These are phyloP conservation scores for Andrena fulva DNA, from an alignment of 2,888 invertebrate species.

Conservation along the genomic window DNA sequence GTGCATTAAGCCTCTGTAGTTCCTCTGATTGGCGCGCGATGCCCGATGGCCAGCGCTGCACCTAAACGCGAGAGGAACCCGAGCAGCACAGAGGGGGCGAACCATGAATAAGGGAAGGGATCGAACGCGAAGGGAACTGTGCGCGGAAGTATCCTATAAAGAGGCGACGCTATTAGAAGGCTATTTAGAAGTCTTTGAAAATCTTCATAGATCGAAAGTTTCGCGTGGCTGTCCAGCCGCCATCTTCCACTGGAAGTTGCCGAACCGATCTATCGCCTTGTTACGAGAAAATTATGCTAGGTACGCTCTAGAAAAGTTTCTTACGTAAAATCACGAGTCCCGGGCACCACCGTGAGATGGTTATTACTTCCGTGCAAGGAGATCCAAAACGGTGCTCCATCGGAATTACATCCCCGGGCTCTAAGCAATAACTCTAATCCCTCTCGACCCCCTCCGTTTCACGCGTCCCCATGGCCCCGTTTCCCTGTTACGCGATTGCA, in stretches of 20 bases:
- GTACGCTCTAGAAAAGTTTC: background rate
- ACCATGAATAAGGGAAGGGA: too few relatives aligned
- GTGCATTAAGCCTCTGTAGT: constrained; percentile 44
- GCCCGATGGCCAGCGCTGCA: constrained; percentile 1
- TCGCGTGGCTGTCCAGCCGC: background rate
- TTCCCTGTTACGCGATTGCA: constrained; percentile 58
- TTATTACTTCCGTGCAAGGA: constrained; percentile 37
- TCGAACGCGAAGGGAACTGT: background rate
- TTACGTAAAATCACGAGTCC: constrained; percentile 17
- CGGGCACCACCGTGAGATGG: background rate
- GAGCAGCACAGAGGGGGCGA: background rate
- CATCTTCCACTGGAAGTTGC: background rate
- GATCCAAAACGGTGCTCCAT: constrained; percentile 16
- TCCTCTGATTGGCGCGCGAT: constrained; percentile 54
- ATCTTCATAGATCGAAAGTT: too few relatives aligned
- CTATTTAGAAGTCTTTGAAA: background rate
- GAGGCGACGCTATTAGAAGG: too few relatives aligned
- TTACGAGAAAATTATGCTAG: background rate
- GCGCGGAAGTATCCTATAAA: too few relatives aligned
- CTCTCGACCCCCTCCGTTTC: constrained; percentile 7
- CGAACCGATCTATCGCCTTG: constrained; percentile 17
- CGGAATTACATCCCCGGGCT: constrained; percentile 48
- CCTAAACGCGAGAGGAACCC: background rate
- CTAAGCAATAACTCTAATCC: constrained; percentile 56
- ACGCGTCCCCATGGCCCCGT: constrained; percentile 10